Conservation (phyloP, 53 echinoderm and acorn worm genomes). For the Holothuria leucospilota region DNA sequence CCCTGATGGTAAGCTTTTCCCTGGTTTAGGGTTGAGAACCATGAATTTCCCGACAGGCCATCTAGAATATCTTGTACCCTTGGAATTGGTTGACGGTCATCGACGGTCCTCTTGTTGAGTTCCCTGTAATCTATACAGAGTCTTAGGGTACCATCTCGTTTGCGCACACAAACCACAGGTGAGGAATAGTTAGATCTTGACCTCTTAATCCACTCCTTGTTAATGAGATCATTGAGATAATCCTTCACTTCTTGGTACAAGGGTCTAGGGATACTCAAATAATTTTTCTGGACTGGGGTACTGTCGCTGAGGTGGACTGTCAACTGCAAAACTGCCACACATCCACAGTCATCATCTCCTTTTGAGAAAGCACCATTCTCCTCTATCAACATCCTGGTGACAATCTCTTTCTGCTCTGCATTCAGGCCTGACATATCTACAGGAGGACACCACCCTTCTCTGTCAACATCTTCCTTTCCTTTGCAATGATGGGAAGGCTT, state of each 20-base stretch:
- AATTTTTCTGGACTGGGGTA: slow-evolving; percentile 69
- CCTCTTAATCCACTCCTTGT: too few relatives aligned
- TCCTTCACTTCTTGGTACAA: slow-evolving; percentile 61
- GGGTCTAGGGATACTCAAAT: slow-evolving; percentile 61
- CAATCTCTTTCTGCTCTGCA: too few relatives aligned
- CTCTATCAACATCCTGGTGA: slow-evolving; percentile 36
- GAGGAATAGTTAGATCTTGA: too few relatives aligned
- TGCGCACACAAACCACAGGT: slow-evolving; percentile 69
- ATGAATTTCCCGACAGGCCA: slow-evolving; percentile 38
- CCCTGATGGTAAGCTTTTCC: slow-evolving; percentile 60
- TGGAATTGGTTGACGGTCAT: slow-evolving; percentile 65
- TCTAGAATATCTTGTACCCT: slow-evolving; percentile 62
- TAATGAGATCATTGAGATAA: too few relatives aligned
- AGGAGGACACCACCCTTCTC: too few relatives aligned
- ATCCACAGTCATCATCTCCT: too few relatives aligned
- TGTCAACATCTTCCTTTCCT: too few relatives aligned
- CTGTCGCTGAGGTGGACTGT: slow-evolving; percentile 35
- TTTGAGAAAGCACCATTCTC: slow-evolving; percentile 43
- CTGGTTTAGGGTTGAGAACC: slow-evolving; percentile 53
- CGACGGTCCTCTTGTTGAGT: slow-evolving; percentile 63
- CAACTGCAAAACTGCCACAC: background rate
- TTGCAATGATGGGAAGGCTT: too few relatives aligned
- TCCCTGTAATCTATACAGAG: slow-evolving; percentile 74
- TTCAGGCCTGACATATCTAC: too few relatives aligned
- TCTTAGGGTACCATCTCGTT: slow-evolving; percentile 60